Conservation (phyloP, 2,113 vertebrate genomes). For the Pogonocichla stellata region DNA sequence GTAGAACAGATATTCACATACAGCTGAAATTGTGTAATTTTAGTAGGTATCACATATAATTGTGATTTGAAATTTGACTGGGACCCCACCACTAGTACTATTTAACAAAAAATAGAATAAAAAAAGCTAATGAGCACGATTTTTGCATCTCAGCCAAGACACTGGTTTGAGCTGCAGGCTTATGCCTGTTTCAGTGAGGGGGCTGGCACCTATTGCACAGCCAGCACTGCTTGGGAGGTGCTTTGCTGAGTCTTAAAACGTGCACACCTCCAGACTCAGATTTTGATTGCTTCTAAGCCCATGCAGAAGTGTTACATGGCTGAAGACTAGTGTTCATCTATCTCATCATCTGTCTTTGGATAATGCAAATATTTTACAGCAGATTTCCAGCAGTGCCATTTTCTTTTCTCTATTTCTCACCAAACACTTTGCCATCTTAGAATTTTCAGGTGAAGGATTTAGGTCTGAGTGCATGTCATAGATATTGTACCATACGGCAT, state of each 20-base stretch:
- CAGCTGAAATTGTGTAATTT: not conserved
- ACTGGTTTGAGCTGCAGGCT: not conserved
- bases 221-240: not conserved
- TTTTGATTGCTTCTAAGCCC: not conserved
- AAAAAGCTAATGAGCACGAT: not conserved
- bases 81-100: not conserved
- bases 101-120: not conserved
- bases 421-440: not conserved
- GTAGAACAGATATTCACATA: not conserved
- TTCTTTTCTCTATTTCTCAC: not conserved
- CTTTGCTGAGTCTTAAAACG: not conserved
- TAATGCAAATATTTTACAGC: not conserved
- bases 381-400: not conserved
- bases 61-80: not conserved
- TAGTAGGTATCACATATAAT: not conserved
- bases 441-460: not conserved
- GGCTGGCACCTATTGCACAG: not conserved
- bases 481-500: not conserved
- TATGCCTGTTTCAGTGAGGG: not conserved
- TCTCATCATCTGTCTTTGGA: not conserved
- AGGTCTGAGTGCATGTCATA: not conserved
- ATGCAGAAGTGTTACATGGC: not conserved
- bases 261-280: rapidly evolving
- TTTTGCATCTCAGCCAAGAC: not conserved
- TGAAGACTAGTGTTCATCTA: not conserved